phyloP scores from a whole-genome alignment of 2,113 vertebrate species.

The Lethenteron reissneri region DNA sequence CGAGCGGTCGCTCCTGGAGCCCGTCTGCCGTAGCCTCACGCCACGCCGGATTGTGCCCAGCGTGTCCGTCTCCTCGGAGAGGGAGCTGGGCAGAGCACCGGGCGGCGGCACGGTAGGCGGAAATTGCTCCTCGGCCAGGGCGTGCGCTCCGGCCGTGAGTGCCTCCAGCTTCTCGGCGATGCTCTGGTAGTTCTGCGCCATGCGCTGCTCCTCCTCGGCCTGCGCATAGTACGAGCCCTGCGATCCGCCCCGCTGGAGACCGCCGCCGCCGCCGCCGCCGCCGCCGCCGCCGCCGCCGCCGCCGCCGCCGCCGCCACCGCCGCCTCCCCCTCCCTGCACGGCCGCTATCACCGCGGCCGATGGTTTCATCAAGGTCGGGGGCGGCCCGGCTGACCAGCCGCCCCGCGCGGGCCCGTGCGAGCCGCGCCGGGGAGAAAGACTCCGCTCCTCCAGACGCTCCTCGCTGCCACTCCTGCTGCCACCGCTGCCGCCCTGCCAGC shows the following conservation, averaged over 20 bases:
- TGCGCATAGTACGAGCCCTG: background rate
- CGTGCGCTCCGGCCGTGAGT: background rate
- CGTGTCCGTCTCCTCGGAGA: background rate
- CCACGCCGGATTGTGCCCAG: background rate
- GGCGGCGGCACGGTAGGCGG: no score
- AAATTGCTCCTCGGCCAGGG: slow-evolving; percentile 3
- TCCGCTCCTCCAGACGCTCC: no score
- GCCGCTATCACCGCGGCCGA: background rate
- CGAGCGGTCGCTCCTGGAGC: no score
- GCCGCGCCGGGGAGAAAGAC: no score
- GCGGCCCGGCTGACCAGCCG: background rate
- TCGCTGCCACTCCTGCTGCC: no score
- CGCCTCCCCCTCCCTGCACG: background rate
- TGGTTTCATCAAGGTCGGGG: background rate
- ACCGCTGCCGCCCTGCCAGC: no score
- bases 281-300: background rate
- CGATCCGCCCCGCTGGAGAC: background rate
- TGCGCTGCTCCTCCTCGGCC: background rate
- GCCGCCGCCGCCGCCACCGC: background rate
- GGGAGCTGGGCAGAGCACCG: background rate
- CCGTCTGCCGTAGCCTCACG: no score
- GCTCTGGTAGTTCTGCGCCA: slow-evolving; percentile 6
- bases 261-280: background rate
- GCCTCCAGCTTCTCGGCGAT: slow-evolving; percentile 1
- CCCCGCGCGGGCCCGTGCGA: background rate